Percentiles rank a stretch among this genome's conserved stretches.
These are phyloP conservation scores for Tachystola acroxantha DNA, from an alignment of 2,888 invertebrate species.

Conservation along the genomic window DNA sequence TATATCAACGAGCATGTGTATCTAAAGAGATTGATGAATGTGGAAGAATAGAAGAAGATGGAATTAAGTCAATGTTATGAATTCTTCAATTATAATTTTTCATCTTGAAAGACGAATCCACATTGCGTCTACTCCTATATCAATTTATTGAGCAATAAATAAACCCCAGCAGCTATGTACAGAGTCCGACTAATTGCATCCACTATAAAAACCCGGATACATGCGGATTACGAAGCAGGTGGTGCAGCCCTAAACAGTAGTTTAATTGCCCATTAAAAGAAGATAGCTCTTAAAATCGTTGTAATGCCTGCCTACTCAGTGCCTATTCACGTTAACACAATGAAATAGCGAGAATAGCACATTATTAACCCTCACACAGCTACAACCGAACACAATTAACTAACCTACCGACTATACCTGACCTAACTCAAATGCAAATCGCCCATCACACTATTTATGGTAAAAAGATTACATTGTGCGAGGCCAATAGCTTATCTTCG, in stretches of 20 bases:
- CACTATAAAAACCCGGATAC: slow-evolving; percentile 28
- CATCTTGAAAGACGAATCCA: no score
- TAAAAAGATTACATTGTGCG: slow-evolving; percentile 75
- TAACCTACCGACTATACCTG: slow-evolving; percentile 31
- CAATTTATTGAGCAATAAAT: no score
- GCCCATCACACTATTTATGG: slow-evolving; percentile 66
- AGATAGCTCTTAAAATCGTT: slow-evolving; percentile 53
- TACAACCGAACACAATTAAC: slow-evolving; percentile 61
- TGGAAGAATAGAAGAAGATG: no score
- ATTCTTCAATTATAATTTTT: no score
- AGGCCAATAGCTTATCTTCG: slow-evolving; percentile 60
- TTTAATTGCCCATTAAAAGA: slow-evolving; percentile 64
- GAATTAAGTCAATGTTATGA: no score
- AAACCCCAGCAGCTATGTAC: no score
- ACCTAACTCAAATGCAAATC: slow-evolving; percentile 72
- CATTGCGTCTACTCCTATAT: no score
- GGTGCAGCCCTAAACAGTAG: slow-evolving; percentile 21
- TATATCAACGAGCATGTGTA: no score
- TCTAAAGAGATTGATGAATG: no score
- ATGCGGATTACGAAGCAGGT: slow-evolving; percentile 12
- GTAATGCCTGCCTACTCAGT: slow-evolving; percentile 24
- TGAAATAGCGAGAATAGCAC: slow-evolving; percentile 66
- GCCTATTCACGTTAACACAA: slow-evolving; percentile 60
- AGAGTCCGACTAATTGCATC: no score
- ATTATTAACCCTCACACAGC: slow-evolving; percentile 43